A percentile compares a stretch with the other conserved stretches of the same genome.
phyloP scores from a whole-genome alignment of 2,113 vertebrate genomes.

The Pterophyllum scalare region DNA sequence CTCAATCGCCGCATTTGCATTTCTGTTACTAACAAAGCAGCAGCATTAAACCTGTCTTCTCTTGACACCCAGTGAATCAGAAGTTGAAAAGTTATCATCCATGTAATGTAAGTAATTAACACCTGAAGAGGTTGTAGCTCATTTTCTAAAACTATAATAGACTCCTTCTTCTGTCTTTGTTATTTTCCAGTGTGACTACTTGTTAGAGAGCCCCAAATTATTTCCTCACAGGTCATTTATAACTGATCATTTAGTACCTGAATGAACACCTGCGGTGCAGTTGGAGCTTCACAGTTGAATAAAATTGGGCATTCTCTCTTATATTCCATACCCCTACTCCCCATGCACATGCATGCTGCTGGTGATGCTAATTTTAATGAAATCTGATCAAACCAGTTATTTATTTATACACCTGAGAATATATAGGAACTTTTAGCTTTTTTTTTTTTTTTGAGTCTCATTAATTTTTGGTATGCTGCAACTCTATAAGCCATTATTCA shows the following conservation, averaged over 20 bases:
- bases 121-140: background rate
- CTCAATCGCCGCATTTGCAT: background rate
- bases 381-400: background rate
- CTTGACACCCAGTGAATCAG: background rate
- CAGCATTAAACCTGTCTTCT: background rate
- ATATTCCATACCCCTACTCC: background rate
- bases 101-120: slow-evolving; percentile 3
- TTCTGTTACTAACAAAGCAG: background rate
- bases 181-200: background rate
- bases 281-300: background rate
- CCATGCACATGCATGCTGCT: background rate
- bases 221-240: background rate
- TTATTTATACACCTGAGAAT: background rate
- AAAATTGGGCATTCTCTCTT: background rate
- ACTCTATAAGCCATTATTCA: background rate
- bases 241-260: background rate
- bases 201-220: background rate
- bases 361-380: slow-evolving; percentile 2
- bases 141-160: background rate
- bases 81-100: background rate
- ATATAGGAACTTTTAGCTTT: background rate
- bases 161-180: background rate
- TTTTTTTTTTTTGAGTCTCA: background rate
- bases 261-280: background rate
- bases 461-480: background rate